A percentile compares a stretch with the other conserved stretches of the same genome.
Evolutionary conservation across 2,888 invertebrate species (phyloP).

Genomic region (Chouioia cunea): DNA sequence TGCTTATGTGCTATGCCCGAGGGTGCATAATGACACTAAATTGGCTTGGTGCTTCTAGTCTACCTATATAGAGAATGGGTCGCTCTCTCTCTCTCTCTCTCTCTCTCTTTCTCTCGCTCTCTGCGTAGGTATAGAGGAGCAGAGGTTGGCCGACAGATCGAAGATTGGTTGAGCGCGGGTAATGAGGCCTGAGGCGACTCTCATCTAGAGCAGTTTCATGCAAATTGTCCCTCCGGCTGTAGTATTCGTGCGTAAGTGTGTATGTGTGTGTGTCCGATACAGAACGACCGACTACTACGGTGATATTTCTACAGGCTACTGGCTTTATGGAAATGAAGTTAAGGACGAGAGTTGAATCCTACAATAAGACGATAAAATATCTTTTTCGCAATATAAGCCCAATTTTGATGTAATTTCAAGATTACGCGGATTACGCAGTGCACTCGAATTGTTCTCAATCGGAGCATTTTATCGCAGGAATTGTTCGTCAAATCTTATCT

Average conservation of each 20-base stretch:
- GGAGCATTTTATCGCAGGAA: no score
- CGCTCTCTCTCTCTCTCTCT: not conserved
- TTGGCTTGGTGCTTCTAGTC: conserved; percentile 57
- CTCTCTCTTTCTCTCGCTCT: no score
- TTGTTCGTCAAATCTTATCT: no score
- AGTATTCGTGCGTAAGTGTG: not conserved
- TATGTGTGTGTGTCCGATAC: not conserved
- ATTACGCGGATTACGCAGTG: no score
- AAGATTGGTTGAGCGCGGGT: conserved; percentile 48
- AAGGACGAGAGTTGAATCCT: no score
- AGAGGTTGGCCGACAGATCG: conserved; percentile 29
- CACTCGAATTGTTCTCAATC: no score
- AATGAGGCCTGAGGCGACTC: conserved; percentile 56
- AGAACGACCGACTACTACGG: no score
- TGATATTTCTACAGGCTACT: no score
- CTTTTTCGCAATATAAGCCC: no score
- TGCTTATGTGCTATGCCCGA: conserved; percentile 44
- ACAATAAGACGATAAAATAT: no score
- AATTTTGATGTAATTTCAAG: no score
- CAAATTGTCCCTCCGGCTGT: conserved; percentile 51
- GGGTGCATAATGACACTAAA: conserved; percentile 66
- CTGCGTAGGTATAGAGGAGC: not conserved
- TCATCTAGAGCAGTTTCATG: conserved; percentile 59
- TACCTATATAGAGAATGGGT: conserved; percentile 53
- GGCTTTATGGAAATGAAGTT: no score